Conservation (phyloP, 2,113 vertebrate species). For the Gallinago media region DNA sequence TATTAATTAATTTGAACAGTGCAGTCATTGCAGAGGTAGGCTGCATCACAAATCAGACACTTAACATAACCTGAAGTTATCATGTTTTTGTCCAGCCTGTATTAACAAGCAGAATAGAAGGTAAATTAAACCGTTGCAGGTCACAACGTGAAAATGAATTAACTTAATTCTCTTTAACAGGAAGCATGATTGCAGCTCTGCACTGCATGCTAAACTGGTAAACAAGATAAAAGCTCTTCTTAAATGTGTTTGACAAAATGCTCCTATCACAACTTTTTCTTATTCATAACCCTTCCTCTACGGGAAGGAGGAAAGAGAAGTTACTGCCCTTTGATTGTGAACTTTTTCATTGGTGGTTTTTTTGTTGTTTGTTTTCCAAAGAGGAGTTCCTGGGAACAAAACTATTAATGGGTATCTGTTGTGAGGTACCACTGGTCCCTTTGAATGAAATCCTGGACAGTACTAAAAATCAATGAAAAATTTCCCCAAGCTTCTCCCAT, state of each 20-base stretch:
- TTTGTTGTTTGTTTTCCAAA: not conserved
- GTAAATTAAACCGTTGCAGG: slow-evolving; percentile 38
- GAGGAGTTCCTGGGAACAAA: not conserved
- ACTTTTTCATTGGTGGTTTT: not conserved
- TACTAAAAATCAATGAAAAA: not conserved
- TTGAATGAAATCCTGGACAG: not conserved
- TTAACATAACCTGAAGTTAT: slow-evolving; percentile 49
- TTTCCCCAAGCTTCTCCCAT: not conserved
- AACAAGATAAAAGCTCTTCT: not conserved
- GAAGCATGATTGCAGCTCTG: not conserved
- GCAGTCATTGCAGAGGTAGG: slow-evolving; percentile 34
- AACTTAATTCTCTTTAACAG: slow-evolving; percentile 42
- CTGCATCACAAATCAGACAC: slow-evolving; percentile 60
- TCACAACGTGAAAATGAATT: slow-evolving; percentile 38
- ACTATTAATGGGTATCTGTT: not conserved
- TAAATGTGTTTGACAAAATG: not conserved
- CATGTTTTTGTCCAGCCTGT: slow-evolving; percentile 13
- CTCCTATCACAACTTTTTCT: not conserved
- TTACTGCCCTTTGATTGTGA: not conserved
- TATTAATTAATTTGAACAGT: slow-evolving; percentile 77
- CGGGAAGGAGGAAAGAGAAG: not conserved
- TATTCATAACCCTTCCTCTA: not conserved
- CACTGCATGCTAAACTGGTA: not conserved
- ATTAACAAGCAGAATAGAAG: slow-evolving; percentile 16
- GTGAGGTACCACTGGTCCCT: not conserved